These are phyloP conservation scores for Zosterops hypoxanthus DNA, from an alignment of 2,113 vertebrate species.

Conservation along the genomic window DNA sequence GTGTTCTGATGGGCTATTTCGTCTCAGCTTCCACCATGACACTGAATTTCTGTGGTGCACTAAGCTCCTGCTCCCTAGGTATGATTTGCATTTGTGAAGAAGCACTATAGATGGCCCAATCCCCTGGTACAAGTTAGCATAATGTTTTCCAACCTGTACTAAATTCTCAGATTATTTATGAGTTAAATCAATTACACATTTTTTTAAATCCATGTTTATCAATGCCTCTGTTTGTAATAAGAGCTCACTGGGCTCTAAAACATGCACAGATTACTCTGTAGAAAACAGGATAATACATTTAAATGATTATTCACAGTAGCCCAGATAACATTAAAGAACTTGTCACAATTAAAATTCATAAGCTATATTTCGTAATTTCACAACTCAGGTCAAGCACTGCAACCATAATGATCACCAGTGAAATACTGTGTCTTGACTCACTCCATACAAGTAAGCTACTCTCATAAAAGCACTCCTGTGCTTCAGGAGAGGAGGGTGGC, in stretches of 20 bases:
- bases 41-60: neutral
- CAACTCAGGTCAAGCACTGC: neutral
- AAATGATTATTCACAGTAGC: neutral
- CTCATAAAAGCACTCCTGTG: neutral
- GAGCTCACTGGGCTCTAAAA: neutral
- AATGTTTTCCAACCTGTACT: neutral
- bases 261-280: neutral
- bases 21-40: neutral
- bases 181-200: neutral
- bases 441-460: neutral
- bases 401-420: neutral
- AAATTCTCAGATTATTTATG: neutral
- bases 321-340: neutral
- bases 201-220: neutral
- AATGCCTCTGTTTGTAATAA: neutral
- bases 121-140: neutral
- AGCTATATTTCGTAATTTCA: neutral
- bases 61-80: neutral
- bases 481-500: neutral
- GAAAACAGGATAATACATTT: neutral
- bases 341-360: neutral
- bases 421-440: conserved; percentile 13
- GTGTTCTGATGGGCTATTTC: neutral
- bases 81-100: neutral
- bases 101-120: neutral